Evolutionary conservation across 2,888 invertebrate genomes (phyloP).

Genomic region (Tetrapedia diversipes): DNA sequence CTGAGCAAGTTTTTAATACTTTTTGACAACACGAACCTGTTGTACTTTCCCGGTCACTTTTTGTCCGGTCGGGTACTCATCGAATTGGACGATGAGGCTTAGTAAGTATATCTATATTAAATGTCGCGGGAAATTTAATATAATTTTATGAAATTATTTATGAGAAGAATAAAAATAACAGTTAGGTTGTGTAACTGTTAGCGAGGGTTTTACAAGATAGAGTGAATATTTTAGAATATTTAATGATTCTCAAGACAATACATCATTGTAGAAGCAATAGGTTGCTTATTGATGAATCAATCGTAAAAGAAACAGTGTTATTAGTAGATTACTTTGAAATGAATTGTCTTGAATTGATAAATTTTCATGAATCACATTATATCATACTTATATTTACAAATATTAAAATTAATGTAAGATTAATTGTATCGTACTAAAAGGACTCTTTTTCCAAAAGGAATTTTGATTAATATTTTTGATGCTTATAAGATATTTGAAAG

Average conservation of each 20-base stretch:
- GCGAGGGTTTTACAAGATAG: neutral
- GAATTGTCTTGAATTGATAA: neutral
- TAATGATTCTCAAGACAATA: neutral
- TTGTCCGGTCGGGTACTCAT: slow-evolving; percentile 95
- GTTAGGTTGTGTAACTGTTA: neutral
- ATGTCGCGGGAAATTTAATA: neutral
- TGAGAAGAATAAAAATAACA: neutral
- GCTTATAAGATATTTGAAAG: neutral
- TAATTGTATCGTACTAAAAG: neutral
- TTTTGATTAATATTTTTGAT: neutral
- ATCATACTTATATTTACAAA: neutral
- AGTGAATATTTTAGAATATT: neutral
- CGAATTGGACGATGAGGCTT: slow-evolving; percentile 95
- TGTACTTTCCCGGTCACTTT: slow-evolving; percentile 97
- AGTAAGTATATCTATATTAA: slow-evolving; percentile 77
- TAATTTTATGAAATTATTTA: neutral
- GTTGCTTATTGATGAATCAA: neutral
- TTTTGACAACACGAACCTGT: slow-evolving; percentile 95
- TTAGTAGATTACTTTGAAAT: neutral
- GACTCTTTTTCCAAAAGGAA: too few relatives aligned
- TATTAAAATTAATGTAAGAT: too few relatives aligned
- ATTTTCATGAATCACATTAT: too few relatives aligned
- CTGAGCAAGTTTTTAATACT: slow-evolving; percentile 95
- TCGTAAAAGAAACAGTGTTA: neutral
- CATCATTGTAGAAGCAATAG: neutral